Conservation (phyloP, 2,113 vertebrate species). For the Nibea coibor region DNA sequence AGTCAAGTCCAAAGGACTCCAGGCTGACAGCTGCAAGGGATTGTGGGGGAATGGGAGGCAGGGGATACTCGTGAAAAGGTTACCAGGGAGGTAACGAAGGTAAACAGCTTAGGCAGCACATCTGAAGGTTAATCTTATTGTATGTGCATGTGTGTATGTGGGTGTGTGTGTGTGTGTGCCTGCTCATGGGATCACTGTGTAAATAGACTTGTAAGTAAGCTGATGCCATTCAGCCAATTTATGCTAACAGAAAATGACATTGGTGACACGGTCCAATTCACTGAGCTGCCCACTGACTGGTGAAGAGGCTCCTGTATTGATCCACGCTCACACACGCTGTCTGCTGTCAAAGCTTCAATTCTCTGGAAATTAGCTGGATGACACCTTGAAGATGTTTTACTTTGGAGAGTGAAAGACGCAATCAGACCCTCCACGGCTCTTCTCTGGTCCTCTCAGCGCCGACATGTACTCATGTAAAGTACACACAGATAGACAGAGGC, state of each 20-base stretch:
- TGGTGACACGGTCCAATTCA: conserved; percentile 58
- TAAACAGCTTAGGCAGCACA: conserved; percentile 57
- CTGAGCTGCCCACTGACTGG: conserved; percentile 30
- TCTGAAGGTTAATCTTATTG: conserved; percentile 54
- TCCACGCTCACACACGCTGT: conserved; percentile 32
- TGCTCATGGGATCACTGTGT: conserved; percentile 25
- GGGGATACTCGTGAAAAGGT: conserved; percentile 46
- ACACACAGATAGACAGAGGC: background rate
- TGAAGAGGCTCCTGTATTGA: conserved; percentile 42
- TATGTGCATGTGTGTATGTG: background rate
- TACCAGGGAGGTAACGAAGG: conserved; percentile 37
- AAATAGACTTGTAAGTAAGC: conserved; percentile 51
- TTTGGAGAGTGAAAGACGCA: conserved; percentile 23
- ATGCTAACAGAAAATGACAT: conserved; percentile 63
- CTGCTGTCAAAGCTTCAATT: conserved; percentile 44
- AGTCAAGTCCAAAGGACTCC: background rate
- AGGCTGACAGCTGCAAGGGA: conserved; percentile 28
- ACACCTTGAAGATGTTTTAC: conserved; percentile 52
- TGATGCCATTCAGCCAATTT: conserved; percentile 52
- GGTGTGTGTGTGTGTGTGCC: background rate
- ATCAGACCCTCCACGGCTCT: background rate
- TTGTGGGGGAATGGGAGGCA: conserved; percentile 9
- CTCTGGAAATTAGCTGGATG: conserved; percentile 57
- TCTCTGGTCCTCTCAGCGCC: background rate
- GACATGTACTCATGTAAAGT: background rate